Evolutionary conservation across 2,888 invertebrate genomes (phyloP), one percentile per base, ranked within the genome.

Genomic region (Nebria salina): DNA sequence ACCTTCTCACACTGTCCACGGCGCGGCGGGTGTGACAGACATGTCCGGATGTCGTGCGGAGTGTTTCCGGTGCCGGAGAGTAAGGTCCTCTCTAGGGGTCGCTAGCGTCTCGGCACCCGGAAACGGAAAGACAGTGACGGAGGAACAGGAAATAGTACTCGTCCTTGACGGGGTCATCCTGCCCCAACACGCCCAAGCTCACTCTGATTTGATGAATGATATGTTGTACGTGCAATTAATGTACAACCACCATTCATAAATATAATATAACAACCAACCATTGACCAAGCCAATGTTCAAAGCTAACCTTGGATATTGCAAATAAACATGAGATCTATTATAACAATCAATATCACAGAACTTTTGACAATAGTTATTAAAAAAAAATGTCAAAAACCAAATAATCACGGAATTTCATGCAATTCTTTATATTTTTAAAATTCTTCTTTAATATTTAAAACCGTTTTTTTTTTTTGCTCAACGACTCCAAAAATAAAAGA

Each of bases 91-190:
- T 70, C 42, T 25, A 66, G 76, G 72, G 77, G 72, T 43, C 64
- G 64, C 64, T 72, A 64, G 41, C 20, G 54, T 72, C 54, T 41
- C 42, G 68, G 70, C 70, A 65, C 34, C 65, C 79, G 79, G 79
- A 79, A 79, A 64, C 79, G 79, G 79, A 79, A 79, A 68, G 79
- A 79, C 79, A 79, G 79, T 79, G 79, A 79, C 79, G 79, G 79
- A 66, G 79, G 75, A 73, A 54, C 79, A 42, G 79, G 79, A 79
- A 79, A 79, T 75, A 75, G 75, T 79, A 79, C 79, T 79, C 68
- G 68, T 73, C 79, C 79, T 74, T 75, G 75, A 79, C 78, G 79
- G 20, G 54, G 54, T 54, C 54, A 54, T 54, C 13, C 13, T 54
- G 8, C 11, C 54, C 54, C 54, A 54, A 54, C 54, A 13, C 13